Evolutionary conservation across 1,140 invertebrate species (phyloP), one percentile per base, ranked within the genome.

Genomic region (Daktulosphaira vitifoliae): DNA sequence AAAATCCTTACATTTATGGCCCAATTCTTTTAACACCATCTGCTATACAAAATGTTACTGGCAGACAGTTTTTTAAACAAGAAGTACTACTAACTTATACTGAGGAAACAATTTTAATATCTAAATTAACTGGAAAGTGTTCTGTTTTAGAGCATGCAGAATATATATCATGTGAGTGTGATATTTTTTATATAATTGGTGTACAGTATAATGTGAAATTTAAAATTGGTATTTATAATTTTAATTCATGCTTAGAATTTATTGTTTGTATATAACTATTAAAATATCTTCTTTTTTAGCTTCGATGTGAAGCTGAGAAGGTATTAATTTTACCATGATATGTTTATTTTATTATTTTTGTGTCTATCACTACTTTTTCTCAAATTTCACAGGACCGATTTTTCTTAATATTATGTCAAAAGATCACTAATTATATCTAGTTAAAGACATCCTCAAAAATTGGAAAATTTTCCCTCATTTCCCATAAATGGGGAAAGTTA

Each of bases 71-170:
- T 76, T 98, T 92, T 77, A 89, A 92, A 68, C 90, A 96, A 76
- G 96, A 99, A 79, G 81, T 98, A 20, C 87, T 98, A 69, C 77
- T 96, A 15, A 93, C 90, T 50, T 90, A 88, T 2, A 84, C 92
- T 65, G 92, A 96, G 74, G 92, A 94, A 70, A 89, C 89, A 0
- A 91, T 93, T 77, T 88, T 91, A 1, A 80, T 97, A 11, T 83
- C 91, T 59, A 89, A 87, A 68, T 89, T 98, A 69, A 86, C 92
- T 67, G 92, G 90, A 15, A 90, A 89, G 69, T 98, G 96, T 76
- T 81, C 84, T 11, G 92, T 98, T 1, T 77, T 98, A 2, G 89
- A 96, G 73, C 86, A 89, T 70, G 85, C 88, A 68, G 92, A 98
- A 72, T 98, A 94, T 72, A 85, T 90, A 50, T 89, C 85, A 72